phyloP scores from a whole-genome alignment of 2,113 vertebrate species.

The Corythaeola cristata region DNA sequence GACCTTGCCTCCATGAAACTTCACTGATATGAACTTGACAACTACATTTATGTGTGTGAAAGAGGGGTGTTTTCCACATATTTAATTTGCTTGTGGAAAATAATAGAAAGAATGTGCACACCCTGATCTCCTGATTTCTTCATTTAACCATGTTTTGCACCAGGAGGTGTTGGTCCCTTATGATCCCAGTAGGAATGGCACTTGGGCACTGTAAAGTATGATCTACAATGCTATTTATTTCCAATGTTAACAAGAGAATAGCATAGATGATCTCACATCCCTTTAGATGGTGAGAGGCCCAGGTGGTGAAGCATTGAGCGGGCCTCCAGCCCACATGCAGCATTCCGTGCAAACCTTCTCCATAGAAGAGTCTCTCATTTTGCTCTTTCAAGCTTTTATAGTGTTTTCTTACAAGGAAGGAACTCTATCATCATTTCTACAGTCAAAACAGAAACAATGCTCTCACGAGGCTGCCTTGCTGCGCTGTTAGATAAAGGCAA shows the following conservation, averaged over 20 bases:
- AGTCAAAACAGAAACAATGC: background rate
- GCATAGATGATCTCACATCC: background rate
- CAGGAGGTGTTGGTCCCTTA: background rate
- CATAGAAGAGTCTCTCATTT: background rate
- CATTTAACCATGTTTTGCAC: background rate
- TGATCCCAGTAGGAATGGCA: background rate
- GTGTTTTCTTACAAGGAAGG: background rate
- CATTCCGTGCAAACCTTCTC: background rate
- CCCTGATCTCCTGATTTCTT: background rate
- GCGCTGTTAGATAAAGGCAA: background rate
- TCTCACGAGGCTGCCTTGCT: background rate
- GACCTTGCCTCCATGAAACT: background rate
- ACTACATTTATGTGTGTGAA: background rate
- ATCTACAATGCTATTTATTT: background rate
- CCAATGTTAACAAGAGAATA: background rate
- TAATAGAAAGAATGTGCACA: accelerated
- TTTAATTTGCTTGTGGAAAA: background rate
- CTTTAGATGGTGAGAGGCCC: background rate
- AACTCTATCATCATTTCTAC: background rate
- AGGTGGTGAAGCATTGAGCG: background rate
- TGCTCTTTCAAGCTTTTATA: background rate
- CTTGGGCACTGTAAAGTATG: background rate
- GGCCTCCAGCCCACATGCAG: background rate
- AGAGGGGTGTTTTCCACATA: background rate
- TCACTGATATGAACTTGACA: background rate